A percentile compares a stretch with the other conserved stretches of the same genome.
Conservation (phyloP, 2,797 vertebrate genomes). For the Molothrus aeneus region DNA sequence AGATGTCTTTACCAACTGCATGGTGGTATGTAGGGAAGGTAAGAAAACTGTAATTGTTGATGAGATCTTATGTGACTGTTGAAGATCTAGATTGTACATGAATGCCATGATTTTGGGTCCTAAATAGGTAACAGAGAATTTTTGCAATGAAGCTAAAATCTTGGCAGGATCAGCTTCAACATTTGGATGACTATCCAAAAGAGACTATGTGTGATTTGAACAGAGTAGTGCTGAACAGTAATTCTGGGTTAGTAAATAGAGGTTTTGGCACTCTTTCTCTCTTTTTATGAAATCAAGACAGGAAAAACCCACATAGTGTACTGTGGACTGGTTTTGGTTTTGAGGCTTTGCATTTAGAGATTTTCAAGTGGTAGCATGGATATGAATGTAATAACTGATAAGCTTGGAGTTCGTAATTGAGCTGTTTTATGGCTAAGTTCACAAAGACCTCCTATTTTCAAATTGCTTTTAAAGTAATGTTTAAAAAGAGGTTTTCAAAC, state of each 20-base stretch:
- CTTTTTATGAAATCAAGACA: neutral
- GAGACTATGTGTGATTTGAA: fast-evolving
- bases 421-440: neutral
- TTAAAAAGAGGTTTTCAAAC: neutral
- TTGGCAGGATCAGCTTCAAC: neutral
- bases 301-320: neutral
- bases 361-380: neutral
- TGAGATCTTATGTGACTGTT: neutral
- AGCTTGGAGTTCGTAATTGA: neutral
- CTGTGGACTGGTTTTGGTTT: neutral
- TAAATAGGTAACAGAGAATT: neutral
- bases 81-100: neutral
- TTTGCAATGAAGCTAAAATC: neutral
- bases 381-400: neutral
- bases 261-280: neutral
- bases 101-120: neutral
- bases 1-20: neutral
- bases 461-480: neutral
- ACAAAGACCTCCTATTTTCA: neutral
- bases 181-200: neutral
- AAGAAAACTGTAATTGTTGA: neutral
- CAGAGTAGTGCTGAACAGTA: neutral
- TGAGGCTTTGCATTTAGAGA: neutral
- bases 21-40: neutral
- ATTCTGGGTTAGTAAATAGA: neutral